Percentiles rank a stretch among this genome's conserved stretches.
These are phyloP conservation scores for Episyrphus balteatus DNA, from an alignment of 1,140 invertebrate genomes.

Conservation along the genomic window DNA sequence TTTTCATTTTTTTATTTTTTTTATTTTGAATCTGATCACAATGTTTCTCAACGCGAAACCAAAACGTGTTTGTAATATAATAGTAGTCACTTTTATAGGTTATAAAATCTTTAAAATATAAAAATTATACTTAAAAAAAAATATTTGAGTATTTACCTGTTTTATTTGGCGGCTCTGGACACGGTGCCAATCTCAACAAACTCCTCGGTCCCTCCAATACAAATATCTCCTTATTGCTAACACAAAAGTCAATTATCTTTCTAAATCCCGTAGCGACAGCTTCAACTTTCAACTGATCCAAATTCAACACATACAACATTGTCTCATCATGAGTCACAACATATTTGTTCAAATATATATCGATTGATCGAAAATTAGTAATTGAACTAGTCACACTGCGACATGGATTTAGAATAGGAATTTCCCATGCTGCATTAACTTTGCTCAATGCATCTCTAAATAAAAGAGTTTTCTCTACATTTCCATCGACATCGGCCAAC, in stretches of 20 bases:
- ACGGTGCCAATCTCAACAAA: conserved; percentile 46
- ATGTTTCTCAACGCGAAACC: too few species aligned
- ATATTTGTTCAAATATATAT: conserved; percentile 55
- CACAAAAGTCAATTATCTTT: conserved; percentile 29
- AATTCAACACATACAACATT: conserved; percentile 63
- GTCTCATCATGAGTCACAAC: conserved; percentile 63
- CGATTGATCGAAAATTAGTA: conserved; percentile 54
- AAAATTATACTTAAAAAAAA: too few species aligned
- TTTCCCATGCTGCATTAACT: conserved; percentile 43
- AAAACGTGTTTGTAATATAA: too few species aligned
- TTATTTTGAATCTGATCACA: too few species aligned
- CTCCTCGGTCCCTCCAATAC: conserved; percentile 54
- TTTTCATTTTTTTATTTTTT: too few species aligned
- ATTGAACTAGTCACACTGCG: conserved; percentile 31
- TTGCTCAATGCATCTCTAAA: conserved; percentile 61
- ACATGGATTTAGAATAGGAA: conserved; percentile 55
- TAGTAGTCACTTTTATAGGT: too few species aligned
- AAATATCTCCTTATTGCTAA: conserved; percentile 53
- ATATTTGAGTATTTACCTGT: conserved; percentile 12
- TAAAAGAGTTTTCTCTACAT: conserved; percentile 72
- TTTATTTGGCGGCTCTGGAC: conserved; percentile 28
- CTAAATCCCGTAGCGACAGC: conserved; percentile 40
- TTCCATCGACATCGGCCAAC: conserved; percentile 61
- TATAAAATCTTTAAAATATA: too few species aligned
- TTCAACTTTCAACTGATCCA: conserved; percentile 44